These are phyloP conservation scores for Danio kyathit DNA, from an alignment of 2,797 vertebrate genomes.

Conservation along the genomic window DNA sequence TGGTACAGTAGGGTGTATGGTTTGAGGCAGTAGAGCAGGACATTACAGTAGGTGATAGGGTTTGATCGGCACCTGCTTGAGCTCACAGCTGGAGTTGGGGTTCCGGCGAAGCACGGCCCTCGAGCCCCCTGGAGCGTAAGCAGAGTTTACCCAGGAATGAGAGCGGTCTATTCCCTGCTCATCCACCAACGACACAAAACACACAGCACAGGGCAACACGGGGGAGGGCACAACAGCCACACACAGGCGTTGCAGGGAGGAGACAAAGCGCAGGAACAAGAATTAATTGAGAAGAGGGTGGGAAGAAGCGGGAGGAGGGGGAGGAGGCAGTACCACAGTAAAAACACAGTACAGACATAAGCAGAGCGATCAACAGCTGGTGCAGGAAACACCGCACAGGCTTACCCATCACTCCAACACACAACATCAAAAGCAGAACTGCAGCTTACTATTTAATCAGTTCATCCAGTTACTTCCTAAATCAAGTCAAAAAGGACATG, in stretches of 20 bases:
- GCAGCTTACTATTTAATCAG: neutral
- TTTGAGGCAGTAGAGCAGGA: neutral
- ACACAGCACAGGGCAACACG: constrained; percentile 63
- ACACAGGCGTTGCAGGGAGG: constrained; percentile 53
- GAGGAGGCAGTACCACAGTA: constrained; percentile 29
- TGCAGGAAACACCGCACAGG: constrained; percentile 50
- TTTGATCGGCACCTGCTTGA: constrained; percentile 89
- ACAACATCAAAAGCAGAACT: constrained; percentile 10
- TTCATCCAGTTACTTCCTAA: neutral
- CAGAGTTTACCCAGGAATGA: constrained; percentile 96
- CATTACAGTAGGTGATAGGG: neutral
- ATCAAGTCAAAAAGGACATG: neutral
- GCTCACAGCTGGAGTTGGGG: constrained; percentile 90
- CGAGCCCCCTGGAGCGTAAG: constrained; percentile 92
- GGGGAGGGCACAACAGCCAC: constrained; percentile 60
- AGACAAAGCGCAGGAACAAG: constrained; percentile 41
- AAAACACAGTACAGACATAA: constrained; percentile 61
- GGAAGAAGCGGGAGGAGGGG: constrained; percentile 29
- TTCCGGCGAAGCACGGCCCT: constrained; percentile 90
- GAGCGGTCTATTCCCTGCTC: constrained; percentile 93
- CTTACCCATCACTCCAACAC: constrained; percentile 19
- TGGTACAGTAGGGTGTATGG: neutral
- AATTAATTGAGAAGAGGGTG: constrained; percentile 60
- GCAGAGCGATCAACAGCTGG: constrained; percentile 55
- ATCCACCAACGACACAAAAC: constrained; percentile 72